Conservation (phyloP, 2,113 vertebrate genomes). For the Lycaon pictus region DNA sequence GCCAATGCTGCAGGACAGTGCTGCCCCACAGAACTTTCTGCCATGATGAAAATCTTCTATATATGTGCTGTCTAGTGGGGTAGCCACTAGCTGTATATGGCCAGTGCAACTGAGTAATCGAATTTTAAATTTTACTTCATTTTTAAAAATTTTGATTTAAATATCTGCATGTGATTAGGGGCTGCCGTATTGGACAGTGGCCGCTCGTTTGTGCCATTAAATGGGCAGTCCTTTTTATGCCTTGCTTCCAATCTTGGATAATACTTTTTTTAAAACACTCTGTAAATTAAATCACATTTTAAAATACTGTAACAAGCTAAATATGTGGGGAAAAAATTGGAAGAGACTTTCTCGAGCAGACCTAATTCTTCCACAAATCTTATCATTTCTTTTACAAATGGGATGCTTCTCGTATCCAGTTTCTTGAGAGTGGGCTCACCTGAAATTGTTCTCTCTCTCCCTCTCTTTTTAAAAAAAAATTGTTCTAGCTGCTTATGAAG, state of each 20-base stretch:
- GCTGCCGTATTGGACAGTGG: not conserved
- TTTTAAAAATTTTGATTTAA: not conserved
- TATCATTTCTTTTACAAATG: not conserved
- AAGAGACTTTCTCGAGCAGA: slow-evolving; percentile 1
- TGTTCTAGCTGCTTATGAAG: not conserved
- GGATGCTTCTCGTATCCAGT: fast-evolving
- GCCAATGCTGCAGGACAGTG: fast-evolving
- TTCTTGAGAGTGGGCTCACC: not conserved
- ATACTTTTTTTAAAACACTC: not conserved
- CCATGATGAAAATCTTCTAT: not conserved
- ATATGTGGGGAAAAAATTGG: not conserved
- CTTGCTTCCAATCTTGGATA: not conserved
- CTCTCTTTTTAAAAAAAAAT: too few species aligned
- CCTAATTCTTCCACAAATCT: not conserved
- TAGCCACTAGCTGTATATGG: too few species aligned
- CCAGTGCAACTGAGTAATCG: not conserved
- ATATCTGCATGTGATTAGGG: not conserved
- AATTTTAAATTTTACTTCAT: slow-evolving; percentile 17
- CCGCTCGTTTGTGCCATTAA: not conserved
- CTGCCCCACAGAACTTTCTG: not conserved
- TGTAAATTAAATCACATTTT: not conserved
- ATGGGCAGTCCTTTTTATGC: not conserved
- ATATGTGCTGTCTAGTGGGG: not conserved
- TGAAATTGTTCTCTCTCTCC: not conserved
- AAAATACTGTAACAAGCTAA: not conserved